Conservation (phyloP, 2,113 vertebrate species). For the Canis aureus region DNA sequence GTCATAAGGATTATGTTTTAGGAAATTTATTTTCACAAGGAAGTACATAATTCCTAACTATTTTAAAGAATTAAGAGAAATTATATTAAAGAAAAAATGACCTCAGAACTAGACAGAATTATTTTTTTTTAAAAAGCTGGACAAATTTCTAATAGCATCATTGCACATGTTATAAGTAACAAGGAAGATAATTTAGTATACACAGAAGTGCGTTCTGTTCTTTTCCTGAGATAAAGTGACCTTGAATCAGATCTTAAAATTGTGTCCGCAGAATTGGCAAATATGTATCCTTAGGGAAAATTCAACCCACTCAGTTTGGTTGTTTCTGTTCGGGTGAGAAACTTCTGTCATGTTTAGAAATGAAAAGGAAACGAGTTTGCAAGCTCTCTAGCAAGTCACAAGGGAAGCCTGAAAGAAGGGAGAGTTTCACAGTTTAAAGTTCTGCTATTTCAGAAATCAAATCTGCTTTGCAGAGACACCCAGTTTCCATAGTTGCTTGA, state of each 20-base stretch:
- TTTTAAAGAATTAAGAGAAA: conserved; percentile 55
- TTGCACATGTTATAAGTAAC: not conserved
- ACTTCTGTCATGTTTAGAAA: conserved; percentile 27
- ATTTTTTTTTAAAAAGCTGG: not conserved
- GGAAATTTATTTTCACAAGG: not conserved
- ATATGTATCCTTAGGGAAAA: conserved; percentile 55
- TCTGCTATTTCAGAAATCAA: conserved; percentile 25
- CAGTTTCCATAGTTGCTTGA: not conserved
- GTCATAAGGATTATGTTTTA: not conserved
- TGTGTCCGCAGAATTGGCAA: not conserved
- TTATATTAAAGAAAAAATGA: conserved; percentile 45
- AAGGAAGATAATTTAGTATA: not conserved
- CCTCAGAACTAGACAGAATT: conserved; percentile 22
- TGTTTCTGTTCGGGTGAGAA: conserved; percentile 68
- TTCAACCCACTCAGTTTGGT: conserved; percentile 32
- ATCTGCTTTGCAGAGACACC: not conserved
- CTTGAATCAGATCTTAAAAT: not conserved
- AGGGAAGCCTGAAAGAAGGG: not conserved
- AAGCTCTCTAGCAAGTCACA: not conserved
- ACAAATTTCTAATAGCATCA: not conserved
- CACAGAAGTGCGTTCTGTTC: not conserved
- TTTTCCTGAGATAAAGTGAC: not conserved
- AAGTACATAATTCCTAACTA: conserved; percentile 26
- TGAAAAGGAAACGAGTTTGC: conserved; percentile 47
- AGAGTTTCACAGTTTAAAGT: not conserved